These are phyloP conservation scores for Eupithecia subumbrata DNA, from an alignment of 2,888 invertebrate genomes.

Conservation along the genomic window DNA sequence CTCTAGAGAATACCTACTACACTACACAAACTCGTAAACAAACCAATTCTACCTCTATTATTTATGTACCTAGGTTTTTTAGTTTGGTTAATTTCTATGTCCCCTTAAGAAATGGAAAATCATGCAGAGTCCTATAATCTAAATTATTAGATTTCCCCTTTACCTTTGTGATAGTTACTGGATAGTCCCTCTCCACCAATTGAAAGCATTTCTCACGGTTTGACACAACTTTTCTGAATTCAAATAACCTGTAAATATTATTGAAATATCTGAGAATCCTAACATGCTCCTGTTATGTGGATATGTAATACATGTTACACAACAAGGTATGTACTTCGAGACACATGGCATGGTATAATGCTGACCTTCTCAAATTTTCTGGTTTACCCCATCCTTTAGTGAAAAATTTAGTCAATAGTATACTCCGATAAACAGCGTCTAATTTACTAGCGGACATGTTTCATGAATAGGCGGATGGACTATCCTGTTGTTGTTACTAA, in stretches of 20 bases:
- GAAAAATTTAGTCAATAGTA: constrained; percentile 95
- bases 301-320: constrained; percentile 44
- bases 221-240: constrained; percentile 94
- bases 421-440: constrained; percentile 92
- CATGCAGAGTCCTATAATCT: background rate
- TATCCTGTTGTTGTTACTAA: constrained; percentile 7
- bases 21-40: background rate
- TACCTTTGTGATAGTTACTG: constrained; percentile 94
- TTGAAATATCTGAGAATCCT: background rate
- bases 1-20: background rate
- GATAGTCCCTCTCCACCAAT: constrained; percentile 92
- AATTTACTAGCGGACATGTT: constrained; percentile 86
- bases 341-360: constrained; percentile 30
- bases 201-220: constrained; percentile 92
- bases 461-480: constrained; percentile 46
- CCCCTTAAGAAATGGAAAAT: background rate
- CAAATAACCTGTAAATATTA: constrained; percentile 89
- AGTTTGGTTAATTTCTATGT: background rate
- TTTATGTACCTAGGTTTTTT: too few species aligned
- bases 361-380: constrained; percentile 92
- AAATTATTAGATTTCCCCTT: background rate
- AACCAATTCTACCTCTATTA: background rate
- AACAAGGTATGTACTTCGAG: constrained; percentile 37
- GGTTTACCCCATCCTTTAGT: constrained; percentile 98
- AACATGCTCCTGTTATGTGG: constrained; percentile 16